phyloP scores from a whole-genome alignment of 2,797 vertebrate species.

The Gorsachius magnificus region DNA sequence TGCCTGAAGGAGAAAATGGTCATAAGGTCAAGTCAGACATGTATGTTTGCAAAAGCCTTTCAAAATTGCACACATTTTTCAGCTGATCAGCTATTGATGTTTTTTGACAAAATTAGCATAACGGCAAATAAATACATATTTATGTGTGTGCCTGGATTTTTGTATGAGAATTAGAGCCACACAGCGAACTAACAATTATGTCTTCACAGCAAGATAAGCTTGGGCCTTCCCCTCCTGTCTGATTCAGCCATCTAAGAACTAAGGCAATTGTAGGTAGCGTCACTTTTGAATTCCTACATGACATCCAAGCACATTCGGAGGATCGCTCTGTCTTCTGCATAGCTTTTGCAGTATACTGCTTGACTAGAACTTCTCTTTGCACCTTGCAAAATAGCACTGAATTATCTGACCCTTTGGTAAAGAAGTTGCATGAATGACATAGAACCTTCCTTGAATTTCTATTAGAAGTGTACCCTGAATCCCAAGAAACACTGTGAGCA shows the following conservation, averaged over 20 bases:
- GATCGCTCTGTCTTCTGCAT: background rate
- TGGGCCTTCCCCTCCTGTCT: background rate
- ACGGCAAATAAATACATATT: constrained; percentile 18
- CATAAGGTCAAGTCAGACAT: constrained; percentile 40
- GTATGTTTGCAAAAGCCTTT: constrained; percentile 32
- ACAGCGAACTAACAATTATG: background rate
- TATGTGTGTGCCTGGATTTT: background rate
- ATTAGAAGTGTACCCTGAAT: background rate
- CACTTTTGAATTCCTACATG: background rate
- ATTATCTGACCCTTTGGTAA: background rate
- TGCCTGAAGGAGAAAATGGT: constrained; percentile 48
- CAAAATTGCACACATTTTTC: constrained; percentile 13
- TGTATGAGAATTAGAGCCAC: background rate
- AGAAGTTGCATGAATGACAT: background rate
- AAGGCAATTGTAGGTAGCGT: background rate
- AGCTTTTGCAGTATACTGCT: constrained; percentile 5
- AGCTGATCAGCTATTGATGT: background rate
- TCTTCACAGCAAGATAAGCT: background rate
- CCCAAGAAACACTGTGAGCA: rapidly evolving
- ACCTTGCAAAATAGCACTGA: background rate
- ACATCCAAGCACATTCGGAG: background rate
- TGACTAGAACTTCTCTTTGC: constrained; percentile 9
- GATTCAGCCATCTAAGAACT: background rate
- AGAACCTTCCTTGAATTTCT: background rate
- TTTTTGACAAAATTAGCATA: constrained; percentile 10